A percentile compares a stretch with the other conserved stretches of the same genome.
These are phyloP conservation scores for Stigmatopora argus DNA, from an alignment of 2,113 vertebrate species.

Conservation along the genomic window DNA sequence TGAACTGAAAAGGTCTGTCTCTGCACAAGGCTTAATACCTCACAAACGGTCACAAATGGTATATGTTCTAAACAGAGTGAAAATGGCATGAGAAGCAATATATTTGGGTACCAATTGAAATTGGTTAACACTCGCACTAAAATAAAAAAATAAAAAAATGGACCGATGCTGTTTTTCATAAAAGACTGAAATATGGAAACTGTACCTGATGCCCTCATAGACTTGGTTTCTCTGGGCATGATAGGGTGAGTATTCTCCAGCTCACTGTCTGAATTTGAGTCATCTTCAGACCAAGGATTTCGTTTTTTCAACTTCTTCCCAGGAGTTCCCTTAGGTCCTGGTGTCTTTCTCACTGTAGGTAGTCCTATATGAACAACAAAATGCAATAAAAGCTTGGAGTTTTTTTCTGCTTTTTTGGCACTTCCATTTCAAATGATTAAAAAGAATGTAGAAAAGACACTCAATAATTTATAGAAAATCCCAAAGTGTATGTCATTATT, in stretches of 20 bases:
- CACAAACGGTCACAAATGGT: too few relatives aligned
- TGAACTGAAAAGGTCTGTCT: too few relatives aligned
- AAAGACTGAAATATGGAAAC: not conserved
- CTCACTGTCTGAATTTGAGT: conserved; percentile 89
- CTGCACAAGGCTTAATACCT: too few relatives aligned
- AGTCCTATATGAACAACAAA: conserved; percentile 63
- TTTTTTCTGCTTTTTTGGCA: too few relatives aligned
- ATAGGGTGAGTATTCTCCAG: conserved; percentile 82
- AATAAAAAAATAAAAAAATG: not conserved
- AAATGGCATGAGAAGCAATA: too few relatives aligned
- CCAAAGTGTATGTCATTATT: not conserved
- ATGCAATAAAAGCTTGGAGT: not conserved
- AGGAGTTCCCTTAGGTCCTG: conserved; percentile 68
- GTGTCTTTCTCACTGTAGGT: conserved; percentile 81
- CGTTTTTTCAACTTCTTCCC: conserved; percentile 91
- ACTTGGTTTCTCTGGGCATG: conserved; percentile 89
- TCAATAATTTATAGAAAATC: too few relatives aligned
- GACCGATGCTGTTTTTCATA: not conserved
- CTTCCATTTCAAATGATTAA: too few relatives aligned
- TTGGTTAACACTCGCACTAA: not conserved
- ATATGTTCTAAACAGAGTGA: too few relatives aligned
- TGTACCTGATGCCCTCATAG: conserved; percentile 88
- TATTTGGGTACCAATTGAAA: too few relatives aligned
- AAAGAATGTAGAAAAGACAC: too few relatives aligned
- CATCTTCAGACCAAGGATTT: conserved; percentile 97